Conservation (phyloP, 2,797 vertebrate species). For the Pseudochirops cupreus region DNA sequence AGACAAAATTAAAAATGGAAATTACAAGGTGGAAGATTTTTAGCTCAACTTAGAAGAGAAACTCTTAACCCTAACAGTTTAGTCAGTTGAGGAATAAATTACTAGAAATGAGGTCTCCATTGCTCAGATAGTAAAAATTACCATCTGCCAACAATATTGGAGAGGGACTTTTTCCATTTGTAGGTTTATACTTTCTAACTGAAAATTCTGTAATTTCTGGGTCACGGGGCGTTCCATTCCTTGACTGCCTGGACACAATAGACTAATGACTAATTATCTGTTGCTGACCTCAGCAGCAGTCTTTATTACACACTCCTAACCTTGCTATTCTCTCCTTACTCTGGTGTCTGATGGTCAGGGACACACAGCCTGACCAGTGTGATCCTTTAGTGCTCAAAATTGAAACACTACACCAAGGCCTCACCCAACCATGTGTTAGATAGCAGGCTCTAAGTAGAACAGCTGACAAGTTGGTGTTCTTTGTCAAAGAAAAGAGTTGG, state of each 20-base stretch:
- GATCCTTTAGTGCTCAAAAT: constrained; percentile 14
- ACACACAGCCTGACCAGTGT: constrained; percentile 4
- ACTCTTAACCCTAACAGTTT: constrained; percentile 36
- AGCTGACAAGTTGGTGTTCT: constrained; percentile 6
- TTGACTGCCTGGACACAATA: background rate
- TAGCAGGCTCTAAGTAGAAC: background rate
- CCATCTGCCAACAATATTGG: background rate
- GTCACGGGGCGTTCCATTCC: background rate
- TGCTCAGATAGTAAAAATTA: background rate
- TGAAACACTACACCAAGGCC: background rate
- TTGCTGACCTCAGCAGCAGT: background rate
- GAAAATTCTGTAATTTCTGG: background rate
- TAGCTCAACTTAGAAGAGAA: constrained; percentile 30
- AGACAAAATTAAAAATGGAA: constrained; percentile 15
- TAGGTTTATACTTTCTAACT: background rate
- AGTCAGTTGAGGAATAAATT: background rate
- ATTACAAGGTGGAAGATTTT: constrained; percentile 33
- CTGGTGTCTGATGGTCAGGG: constrained; percentile 16
- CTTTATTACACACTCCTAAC: background rate
- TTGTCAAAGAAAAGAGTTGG: constrained; percentile 12
- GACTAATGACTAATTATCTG: background rate
- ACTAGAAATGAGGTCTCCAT: background rate
- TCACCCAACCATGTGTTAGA: background rate
- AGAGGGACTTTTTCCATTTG: background rate
- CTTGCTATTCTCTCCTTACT: background rate